Percentiles rank a stretch among this genome's conserved stretches.
phyloP scores from a whole-genome alignment of 2,888 invertebrate genomes.

The Dicycla oo region DNA sequence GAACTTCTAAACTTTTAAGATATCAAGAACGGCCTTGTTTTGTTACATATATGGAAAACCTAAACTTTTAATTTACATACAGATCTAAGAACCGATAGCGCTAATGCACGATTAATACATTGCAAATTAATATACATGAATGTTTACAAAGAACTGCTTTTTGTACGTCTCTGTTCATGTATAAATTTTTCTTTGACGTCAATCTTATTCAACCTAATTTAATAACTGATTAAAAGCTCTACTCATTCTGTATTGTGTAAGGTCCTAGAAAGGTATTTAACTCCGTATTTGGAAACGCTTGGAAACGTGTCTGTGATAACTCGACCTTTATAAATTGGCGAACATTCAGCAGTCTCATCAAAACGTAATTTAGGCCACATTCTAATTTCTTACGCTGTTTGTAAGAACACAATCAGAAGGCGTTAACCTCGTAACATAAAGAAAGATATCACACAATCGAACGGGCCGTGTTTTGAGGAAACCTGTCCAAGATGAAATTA shows the following conservation, averaged over 20 bases:
- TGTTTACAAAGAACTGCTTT: slow-evolving; percentile 22
- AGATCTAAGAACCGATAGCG: slow-evolving; percentile 40
- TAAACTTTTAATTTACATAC: too few species aligned
- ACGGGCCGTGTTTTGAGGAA: slow-evolving; percentile 41
- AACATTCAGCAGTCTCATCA: slow-evolving; percentile 75
- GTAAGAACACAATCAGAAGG: slow-evolving; percentile 51
- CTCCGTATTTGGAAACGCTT: slow-evolving; percentile 3
- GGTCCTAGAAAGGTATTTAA: not conserved
- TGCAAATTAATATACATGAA: slow-evolving; percentile 34
- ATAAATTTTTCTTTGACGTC: not conserved
- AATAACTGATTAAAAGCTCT: not conserved
- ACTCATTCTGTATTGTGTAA: not conserved
- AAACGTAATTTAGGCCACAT: slow-evolving; percentile 80
- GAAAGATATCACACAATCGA: slow-evolving; percentile 47
- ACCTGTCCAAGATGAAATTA: slow-evolving; percentile 49
- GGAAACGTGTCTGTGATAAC: slow-evolving; percentile 3
- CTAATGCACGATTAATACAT: slow-evolving; percentile 38
- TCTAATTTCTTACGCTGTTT: slow-evolving; percentile 71
- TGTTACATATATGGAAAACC: slow-evolving; percentile 38
- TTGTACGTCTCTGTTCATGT: slow-evolving; percentile 16
- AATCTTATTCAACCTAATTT: not conserved
- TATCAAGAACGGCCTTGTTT: slow-evolving; percentile 40
- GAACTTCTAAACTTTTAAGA: slow-evolving; percentile 54
- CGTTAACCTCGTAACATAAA: slow-evolving; percentile 43
- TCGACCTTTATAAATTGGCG: slow-evolving; percentile 64